Percentiles rank a stretch among this genome's conserved stretches.
These are phyloP conservation scores for Myzus persicae DNA, from an alignment of 1,140 invertebrate genomes.

Conservation along the genomic window DNA sequence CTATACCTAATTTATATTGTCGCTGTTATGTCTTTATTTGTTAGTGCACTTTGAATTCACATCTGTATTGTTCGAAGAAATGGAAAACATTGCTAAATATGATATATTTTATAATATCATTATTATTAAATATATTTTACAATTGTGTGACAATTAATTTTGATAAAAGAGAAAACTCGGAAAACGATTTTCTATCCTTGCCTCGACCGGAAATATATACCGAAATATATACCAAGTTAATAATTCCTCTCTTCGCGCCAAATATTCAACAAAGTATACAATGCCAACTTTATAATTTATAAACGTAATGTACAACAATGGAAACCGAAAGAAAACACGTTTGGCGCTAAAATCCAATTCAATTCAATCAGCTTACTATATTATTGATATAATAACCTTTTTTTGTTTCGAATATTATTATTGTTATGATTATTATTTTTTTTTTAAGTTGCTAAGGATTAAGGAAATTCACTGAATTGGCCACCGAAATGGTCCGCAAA, in stretches of 20 bases:
- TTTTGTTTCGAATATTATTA: conserved; percentile 7
- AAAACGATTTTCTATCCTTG: neutral
- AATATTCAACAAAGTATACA: conserved; percentile 30
- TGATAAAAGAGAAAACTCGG: neutral
- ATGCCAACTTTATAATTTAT: neutral
- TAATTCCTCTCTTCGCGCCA: neutral
- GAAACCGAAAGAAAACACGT: neutral
- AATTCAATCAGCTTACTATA: neutral
- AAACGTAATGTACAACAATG: neutral
- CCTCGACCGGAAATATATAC: neutral
- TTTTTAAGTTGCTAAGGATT: neutral
- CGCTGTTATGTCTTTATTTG: neutral
- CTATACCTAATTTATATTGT: neutral
- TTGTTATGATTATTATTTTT: neutral
- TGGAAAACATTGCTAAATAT: neutral
- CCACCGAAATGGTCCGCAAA: neutral
- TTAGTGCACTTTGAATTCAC: neutral
- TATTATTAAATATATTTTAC: neutral
- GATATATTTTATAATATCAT: neutral
- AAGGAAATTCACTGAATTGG: conserved; percentile 3
- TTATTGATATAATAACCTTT: neutral
- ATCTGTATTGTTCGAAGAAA: neutral
- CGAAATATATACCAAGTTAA: neutral
- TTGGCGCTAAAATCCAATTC: neutral
- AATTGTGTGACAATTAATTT: neutral